A percentile compares a stretch with the other conserved stretches of the same genome.
phyloP scores from a whole-genome alignment of 2,888 invertebrate species.

The Rhingia rostrata region DNA sequence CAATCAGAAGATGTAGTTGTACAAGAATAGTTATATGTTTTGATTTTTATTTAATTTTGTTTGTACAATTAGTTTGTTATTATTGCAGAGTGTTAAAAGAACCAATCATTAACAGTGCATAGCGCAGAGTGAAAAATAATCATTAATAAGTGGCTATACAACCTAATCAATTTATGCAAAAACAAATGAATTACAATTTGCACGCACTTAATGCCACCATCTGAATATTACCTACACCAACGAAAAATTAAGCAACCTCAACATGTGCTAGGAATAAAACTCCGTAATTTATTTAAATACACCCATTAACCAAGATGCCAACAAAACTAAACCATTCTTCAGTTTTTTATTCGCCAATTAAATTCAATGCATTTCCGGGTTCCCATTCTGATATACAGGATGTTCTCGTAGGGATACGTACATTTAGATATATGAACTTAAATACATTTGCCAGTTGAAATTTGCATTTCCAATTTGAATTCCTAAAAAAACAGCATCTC shows the following conservation, averaged over 20 bases:
- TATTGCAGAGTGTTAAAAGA: too few relatives aligned
- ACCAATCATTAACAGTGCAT: too few relatives aligned
- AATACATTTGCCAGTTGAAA: constrained; percentile 44
- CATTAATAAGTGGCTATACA: too few relatives aligned
- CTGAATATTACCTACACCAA: not conserved
- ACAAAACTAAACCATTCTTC: constrained; percentile 21
- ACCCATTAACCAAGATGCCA: constrained; percentile 32
- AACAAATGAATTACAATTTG: not conserved
- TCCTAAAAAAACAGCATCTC: constrained; percentile 54
- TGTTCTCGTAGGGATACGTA: constrained; percentile 8
- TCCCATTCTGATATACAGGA: constrained; percentile 9
- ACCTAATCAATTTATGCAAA: too few relatives aligned
- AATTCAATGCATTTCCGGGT: constrained; percentile 48
- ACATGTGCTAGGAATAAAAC: not conserved
- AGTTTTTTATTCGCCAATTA: constrained; percentile 57
- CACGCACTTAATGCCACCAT: not conserved
- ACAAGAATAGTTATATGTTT: too few relatives aligned
- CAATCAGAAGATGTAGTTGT: too few relatives aligned
- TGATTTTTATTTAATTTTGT: too few relatives aligned
- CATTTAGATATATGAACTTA: not conserved
- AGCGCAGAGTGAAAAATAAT: too few relatives aligned
- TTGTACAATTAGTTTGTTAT: too few relatives aligned
- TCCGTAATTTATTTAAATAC: constrained; percentile 32
- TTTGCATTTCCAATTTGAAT: constrained; percentile 71
- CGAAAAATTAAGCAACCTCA: not conserved